phyloP scores from a whole-genome alignment of 1,140 invertebrate species.

The Elysia chlorotica region DNA sequence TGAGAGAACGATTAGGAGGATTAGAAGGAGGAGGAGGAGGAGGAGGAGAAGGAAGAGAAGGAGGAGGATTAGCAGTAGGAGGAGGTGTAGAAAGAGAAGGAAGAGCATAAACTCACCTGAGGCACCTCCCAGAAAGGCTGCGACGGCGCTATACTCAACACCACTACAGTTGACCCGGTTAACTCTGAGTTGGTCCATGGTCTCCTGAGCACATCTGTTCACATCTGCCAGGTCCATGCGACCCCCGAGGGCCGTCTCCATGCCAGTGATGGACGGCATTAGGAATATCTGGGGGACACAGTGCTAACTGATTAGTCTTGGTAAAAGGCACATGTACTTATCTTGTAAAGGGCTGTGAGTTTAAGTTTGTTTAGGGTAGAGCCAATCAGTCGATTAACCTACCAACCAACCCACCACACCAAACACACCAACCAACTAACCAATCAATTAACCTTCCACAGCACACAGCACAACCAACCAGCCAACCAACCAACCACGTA shows the following conservation, averaged over 20 bases:
- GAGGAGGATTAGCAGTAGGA: constrained; percentile 2
- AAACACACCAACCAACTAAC: too few species aligned
- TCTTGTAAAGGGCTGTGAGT: too few species aligned
- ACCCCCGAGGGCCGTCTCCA: background rate
- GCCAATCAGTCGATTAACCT: too few species aligned
- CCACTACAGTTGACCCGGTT: background rate
- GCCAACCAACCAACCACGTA: too few species aligned
- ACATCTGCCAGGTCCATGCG: background rate
- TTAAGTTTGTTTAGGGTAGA: too few species aligned
- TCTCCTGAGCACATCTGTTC: background rate
- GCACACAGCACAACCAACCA: too few species aligned
- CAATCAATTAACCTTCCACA: too few species aligned
- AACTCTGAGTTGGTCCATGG: background rate
- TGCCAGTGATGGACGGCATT: background rate
- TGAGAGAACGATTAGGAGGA: background rate
- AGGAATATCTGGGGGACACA: background rate
- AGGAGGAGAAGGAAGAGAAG: too few species aligned
- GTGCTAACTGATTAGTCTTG: too few species aligned
- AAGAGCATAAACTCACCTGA: background rate
- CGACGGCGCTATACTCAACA: constrained; percentile 7
- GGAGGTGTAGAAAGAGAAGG: background rate
- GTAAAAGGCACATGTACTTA: too few species aligned
- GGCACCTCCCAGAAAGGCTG: background rate
- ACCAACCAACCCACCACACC: too few species aligned
- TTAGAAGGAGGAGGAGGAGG: too few species aligned